Evolutionary conservation across 2,797 vertebrate genomes (phyloP), one percentile per base, ranked within the genome.

Genomic region (Morus bassanus): DNA sequence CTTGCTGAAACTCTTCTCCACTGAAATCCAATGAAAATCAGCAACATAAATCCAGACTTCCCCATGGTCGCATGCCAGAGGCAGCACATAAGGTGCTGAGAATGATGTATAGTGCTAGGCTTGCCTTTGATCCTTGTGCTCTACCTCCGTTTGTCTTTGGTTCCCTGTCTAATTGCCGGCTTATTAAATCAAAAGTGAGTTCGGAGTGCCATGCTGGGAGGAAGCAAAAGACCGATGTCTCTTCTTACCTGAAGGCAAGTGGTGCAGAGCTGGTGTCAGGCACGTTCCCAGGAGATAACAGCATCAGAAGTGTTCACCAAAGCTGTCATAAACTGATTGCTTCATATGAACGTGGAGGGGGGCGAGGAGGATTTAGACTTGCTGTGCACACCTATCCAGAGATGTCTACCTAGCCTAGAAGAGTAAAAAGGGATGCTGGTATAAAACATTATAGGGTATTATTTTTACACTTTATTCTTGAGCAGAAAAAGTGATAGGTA

Each of bases 291-390:
- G 33, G 18, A 43, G 39, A 3, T 27, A 2, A 15, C 4, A 6
- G n/a, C 28, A 3, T 1, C 22, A 1, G 3, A 5, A 15, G 18
- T 37, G 27, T 9, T 37, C 54, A 14, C 27, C 75, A 27, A 0
- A 43, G 70, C 48, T 4, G 0, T 6, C 51, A 1, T 0, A 11
- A 41, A 9, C 61, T 2, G 28, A 5, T n/a, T 10, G 35, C 41
- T 53, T 2, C 74, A 1, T 18, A 12, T 1, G 57, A 24, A 3
- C 2, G 0, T 2, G 6, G 59, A 24, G 5, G 45, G 24, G 7
- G 33, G 33, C 13, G 50, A 35, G 18, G 18, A 30, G n/a, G 27
- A 7, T 11, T n/a, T 4, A 8, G 63, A 33, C 68, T 21, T 78
- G 84, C 60, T 77, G 65, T 4, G 8, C 76, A 8, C 51, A 35